Base-by-base conservation (phyloP, 23 tunicate species). In the Oikopleura dioica region DNA sequence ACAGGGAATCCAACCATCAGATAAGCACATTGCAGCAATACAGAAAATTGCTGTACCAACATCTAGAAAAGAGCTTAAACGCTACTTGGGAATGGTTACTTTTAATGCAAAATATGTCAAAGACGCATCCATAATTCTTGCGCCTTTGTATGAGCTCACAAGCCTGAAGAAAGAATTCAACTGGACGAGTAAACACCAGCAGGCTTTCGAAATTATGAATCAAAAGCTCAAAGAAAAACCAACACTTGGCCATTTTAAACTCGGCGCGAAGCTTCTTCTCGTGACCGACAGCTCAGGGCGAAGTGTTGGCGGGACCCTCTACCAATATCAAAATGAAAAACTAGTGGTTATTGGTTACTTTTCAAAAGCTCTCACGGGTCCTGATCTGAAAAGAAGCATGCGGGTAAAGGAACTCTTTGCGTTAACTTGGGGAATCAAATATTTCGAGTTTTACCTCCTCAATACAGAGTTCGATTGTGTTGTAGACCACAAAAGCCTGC, bases 401-500 rank as follows among this genome's bases (percentile, higher is more conserved):
- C n/a, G n/a, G n/a, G n/a, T n/a, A n/a, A n/a, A n/a, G n/a, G 72
- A 63, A 28, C 72, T 63, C 33, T 28, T 63, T 23, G 72, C 72
- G 16, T 31, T 63, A 63, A 63, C 72, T 2, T 63, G 26, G 4
- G 29, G 30, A 63, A 63, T 63, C 2, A 23, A 31, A 21, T 2
- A 63, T 16, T 63, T 21, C 26, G 72, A 63, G 26, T 63, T 12
- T 28, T 63, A 31, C 30, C 33, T 63, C 4, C 2, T 63, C 4
- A 31, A 31, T 63, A 28, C 72, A 23, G 33, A 16, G 33, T 63
- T 63, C 26, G 30, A 16, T 2, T 23, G 30, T 2, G 29, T 23
- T 63, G 72, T 63, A 21, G 72, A 63, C 26, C 72, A 63, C 26
- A 23, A 63, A 12, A 16, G 32, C 33, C 26, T 63, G 72, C 4